phyloP scores from a whole-genome alignment of 2,113 vertebrate genomes.

The Bolborhynchus lineola region DNA sequence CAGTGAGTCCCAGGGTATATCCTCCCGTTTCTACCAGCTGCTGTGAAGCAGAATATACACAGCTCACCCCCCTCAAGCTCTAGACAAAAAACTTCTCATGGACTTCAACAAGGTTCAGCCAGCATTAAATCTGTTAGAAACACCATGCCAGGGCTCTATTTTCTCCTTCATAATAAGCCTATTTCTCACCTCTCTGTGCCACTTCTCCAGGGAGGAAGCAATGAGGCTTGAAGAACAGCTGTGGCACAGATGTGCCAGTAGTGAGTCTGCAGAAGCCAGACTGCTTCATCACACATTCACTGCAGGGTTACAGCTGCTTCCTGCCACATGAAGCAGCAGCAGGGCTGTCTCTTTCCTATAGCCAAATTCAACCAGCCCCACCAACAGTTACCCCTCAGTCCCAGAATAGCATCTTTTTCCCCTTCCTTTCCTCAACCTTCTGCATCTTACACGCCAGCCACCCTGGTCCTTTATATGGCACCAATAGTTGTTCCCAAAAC shows the following conservation, averaged over 20 bases:
- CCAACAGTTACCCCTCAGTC: fast-evolving
- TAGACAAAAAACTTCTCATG: background rate
- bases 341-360: background rate
- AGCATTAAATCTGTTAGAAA: background rate
- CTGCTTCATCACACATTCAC: background rate
- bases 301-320: background rate
- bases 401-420: background rate
- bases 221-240: background rate
- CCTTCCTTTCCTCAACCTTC: background rate
- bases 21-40: background rate
- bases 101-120: background rate
- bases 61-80: background rate
- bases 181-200: fast-evolving
- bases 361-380: no score
- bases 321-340: background rate
- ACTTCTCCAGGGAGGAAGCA: background rate
- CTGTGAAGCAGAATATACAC: background rate
- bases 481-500: background rate
- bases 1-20: background rate
- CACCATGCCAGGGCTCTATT: background rate
- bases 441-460: background rate
- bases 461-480: background rate
- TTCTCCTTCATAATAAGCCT: background rate
- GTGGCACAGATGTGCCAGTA: background rate
- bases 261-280: background rate